phyloP scores from a whole-genome alignment of 2,113 vertebrate genomes.

The Pachycephala philippinensis region DNA sequence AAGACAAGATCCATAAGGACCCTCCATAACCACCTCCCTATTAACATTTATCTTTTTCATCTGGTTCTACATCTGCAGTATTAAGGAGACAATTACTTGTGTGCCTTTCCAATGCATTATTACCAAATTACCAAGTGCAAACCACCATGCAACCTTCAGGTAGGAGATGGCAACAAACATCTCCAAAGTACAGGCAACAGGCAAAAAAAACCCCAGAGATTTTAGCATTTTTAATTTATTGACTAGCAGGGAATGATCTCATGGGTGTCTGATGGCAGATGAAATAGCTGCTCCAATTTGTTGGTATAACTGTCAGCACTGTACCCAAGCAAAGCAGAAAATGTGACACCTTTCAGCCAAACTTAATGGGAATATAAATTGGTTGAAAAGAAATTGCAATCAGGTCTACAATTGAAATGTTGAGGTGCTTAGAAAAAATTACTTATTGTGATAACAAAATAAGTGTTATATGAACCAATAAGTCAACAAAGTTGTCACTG shows the following conservation, averaged over 20 bases:
- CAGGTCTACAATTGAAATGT: neutral
- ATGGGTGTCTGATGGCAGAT: neutral
- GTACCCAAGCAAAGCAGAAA: conserved; percentile 9
- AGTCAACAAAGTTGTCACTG: neutral
- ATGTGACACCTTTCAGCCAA: conserved; percentile 31
- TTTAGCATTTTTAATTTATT: conserved; percentile 13
- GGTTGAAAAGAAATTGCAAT: neutral
- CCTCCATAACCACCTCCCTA: neutral
- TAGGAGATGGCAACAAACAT: neutral
- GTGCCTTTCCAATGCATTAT: neutral
- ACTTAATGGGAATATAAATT: conserved; percentile 38
- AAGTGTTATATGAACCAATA: conserved; percentile 32
- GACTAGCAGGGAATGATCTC: neutral
- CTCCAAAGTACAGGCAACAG: neutral
- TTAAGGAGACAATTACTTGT: neutral
- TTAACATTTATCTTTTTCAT: neutral
- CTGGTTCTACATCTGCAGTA: neutral
- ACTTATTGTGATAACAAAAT: conserved; percentile 13
- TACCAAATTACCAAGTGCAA: neutral
- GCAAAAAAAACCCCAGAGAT: neutral
- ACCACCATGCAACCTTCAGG: neutral
- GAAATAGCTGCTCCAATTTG: neutral
- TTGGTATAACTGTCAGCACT: neutral
- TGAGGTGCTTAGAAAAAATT: neutral
- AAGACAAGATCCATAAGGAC: neutral